Percentiles rank a stretch among this genome's conserved stretches.
Evolutionary conservation across 2,113 vertebrate genomes (phyloP).

Genomic region (Hippocampus guttulatus): DNA sequence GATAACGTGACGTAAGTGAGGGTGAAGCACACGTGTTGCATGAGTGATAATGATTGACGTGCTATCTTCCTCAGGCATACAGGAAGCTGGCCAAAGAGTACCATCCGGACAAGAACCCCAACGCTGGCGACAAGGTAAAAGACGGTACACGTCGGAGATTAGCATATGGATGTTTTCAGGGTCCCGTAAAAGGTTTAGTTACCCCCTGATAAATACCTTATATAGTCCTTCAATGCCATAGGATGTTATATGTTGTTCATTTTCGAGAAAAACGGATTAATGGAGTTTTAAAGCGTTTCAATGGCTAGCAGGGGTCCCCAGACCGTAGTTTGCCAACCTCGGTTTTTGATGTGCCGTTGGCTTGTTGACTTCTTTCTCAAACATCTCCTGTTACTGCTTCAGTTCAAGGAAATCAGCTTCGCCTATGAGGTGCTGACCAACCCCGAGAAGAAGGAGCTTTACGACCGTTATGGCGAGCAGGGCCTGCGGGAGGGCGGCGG

Average conservation of each 20-base stretch:
- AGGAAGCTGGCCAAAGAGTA: slow-evolving; percentile 97
- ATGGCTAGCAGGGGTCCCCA: too few species aligned
- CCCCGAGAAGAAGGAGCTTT: slow-evolving; percentile 93
- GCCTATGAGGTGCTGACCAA: slow-evolving; percentile 96
- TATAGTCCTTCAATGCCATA: too few species aligned
- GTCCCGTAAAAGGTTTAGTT: too few species aligned
- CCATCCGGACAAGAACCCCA: slow-evolving; percentile 98
- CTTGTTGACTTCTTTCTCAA: neutral
- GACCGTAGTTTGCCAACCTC: neutral
- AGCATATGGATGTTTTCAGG: too few species aligned
- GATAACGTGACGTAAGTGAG: neutral
- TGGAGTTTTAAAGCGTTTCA: too few species aligned
- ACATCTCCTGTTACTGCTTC: slow-evolving; percentile 12
- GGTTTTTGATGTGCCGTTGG: neutral
- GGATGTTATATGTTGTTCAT: too few species aligned
- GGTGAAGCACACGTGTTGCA: neutral
- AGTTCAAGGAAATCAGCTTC: slow-evolving; percentile 99
- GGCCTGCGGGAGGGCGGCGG: slow-evolving; percentile 94
- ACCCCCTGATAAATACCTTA: too few species aligned
- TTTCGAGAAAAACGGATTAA: too few species aligned
- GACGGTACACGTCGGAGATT: neutral
- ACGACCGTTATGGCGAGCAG: slow-evolving; percentile 94
- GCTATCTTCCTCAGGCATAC: slow-evolving; percentile 78
- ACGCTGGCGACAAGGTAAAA: slow-evolving; percentile 95
- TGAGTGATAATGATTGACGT: neutral